These are phyloP conservation scores for Drosophila tropicalis DNA, from an alignment of 1,140 invertebrate species.

Conservation along the genomic window DNA sequence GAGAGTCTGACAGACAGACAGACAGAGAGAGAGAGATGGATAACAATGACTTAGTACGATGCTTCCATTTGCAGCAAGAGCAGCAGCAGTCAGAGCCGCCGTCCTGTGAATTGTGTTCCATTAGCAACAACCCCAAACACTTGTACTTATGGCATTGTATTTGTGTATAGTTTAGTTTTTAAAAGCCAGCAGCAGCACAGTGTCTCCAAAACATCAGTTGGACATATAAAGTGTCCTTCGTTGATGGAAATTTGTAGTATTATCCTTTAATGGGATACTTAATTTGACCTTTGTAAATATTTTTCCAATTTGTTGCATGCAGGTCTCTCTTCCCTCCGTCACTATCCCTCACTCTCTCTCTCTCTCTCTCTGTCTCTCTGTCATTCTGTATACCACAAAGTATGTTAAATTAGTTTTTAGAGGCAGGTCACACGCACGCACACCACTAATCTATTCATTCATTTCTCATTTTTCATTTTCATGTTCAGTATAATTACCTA, in stretches of 20 bases:
- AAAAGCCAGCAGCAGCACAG: constrained; percentile 21
- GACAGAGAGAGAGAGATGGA: constrained; percentile 24
- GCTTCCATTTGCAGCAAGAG: constrained; percentile 39
- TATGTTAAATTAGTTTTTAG: too few species aligned
- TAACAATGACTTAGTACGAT: constrained; percentile 44
- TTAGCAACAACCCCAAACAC: constrained; percentile 73
- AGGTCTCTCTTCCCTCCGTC: too few species aligned
- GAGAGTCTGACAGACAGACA: constrained; percentile 28
- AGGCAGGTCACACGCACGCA: background rate
- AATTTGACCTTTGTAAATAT: too few species aligned
- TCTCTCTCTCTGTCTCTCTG: too few species aligned
- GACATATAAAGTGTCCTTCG: background rate
- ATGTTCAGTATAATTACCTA: constrained; percentile 3
- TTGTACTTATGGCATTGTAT: constrained; percentile 38
- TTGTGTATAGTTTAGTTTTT: constrained; percentile 19
- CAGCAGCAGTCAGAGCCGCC: constrained; percentile 40
- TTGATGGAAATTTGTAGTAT: too few species aligned
- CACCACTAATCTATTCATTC: background rate
- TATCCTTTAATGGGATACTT: too few species aligned
- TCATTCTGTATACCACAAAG: too few species aligned
- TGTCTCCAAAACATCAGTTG: constrained; percentile 5
- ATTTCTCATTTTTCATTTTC: constrained; percentile 2
- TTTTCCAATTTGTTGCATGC: too few species aligned
- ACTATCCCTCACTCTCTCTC: too few species aligned
- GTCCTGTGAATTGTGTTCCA: constrained; percentile 75